These are phyloP conservation scores for Sebastes kiyomatsui DNA, from an alignment of 2,797 vertebrate genomes.

Conservation along the genomic window DNA sequence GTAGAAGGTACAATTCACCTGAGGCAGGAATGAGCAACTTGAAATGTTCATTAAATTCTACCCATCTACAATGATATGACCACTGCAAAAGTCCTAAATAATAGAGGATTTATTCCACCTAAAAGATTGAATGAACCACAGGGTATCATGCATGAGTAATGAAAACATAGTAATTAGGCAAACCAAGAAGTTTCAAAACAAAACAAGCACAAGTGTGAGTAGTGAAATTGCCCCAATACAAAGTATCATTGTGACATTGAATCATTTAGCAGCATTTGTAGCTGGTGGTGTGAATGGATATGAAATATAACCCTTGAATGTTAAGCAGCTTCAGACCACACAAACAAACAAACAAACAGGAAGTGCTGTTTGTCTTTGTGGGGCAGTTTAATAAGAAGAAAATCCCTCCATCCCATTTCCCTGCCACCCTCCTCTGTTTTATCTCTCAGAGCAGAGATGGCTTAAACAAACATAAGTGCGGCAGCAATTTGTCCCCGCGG, in stretches of 20 bases:
- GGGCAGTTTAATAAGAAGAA: conserved; percentile 1
- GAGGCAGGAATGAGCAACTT: no score
- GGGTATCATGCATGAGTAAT: not conserved
- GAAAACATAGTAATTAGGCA: not conserved
- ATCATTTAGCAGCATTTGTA: not conserved
- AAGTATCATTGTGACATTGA: not conserved
- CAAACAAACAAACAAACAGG: not conserved
- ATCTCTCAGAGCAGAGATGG: conserved; percentile 40
- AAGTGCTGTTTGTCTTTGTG: conserved; percentile 6
- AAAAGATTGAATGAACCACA: not conserved
- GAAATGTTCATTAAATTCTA: no score
- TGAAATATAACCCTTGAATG: not conserved
- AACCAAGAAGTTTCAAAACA: not conserved
- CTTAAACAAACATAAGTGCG: conserved; percentile 34
- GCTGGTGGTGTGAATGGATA: not conserved
- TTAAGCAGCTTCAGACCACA: conserved; percentile 3
- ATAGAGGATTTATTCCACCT: not conserved
- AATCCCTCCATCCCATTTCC: conserved; percentile 3
- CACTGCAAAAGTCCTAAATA: not conserved
- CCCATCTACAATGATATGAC: no score
- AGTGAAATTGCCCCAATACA: not conserved
- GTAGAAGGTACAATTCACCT: no score
- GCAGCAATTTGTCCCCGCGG: conserved; percentile 25
- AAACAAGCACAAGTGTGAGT: not conserved
- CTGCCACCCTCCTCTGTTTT: conserved; percentile 24